These are phyloP conservation scores for Heliconius ethilla DNA, from an alignment of 2,888 invertebrate species.

Conservation along the genomic window DNA sequence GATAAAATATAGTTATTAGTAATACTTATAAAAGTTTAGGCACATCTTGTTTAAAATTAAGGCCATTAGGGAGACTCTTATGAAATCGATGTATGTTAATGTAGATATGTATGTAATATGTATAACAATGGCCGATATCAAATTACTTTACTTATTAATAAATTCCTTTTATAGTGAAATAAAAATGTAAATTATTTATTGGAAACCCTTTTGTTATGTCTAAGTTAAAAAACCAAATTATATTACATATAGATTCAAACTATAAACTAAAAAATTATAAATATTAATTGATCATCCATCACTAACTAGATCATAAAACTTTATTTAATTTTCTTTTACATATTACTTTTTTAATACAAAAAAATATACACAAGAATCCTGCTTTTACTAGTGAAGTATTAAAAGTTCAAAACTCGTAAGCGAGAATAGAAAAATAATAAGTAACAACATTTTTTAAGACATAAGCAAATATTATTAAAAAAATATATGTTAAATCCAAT, in stretches of 20 bases:
- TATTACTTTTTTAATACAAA: background rate
- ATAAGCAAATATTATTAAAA: too few relatives aligned
- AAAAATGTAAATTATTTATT: background rate
- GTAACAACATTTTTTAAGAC: too few relatives aligned
- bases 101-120: background rate
- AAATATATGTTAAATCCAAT: too few relatives aligned
- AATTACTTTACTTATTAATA: background rate
- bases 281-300: background rate
- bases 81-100: background rate
- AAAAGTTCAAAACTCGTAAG: background rate
- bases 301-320: background rate
- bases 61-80: background rate
- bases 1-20: background rate
- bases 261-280: background rate
- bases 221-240: background rate
- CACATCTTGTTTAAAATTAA: background rate
- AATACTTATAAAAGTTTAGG: background rate
- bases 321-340: background rate
- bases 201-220: background rate
- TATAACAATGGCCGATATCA: slow-evolving; percentile 1
- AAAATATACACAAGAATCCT: background rate
- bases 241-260: background rate
- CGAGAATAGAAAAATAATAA: background rate
- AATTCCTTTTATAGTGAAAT: background rate
- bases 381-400: background rate